Base-by-base conservation (phyloP, 2,888 invertebrate genomes). In the Criorhina ranunculi region DNA sequence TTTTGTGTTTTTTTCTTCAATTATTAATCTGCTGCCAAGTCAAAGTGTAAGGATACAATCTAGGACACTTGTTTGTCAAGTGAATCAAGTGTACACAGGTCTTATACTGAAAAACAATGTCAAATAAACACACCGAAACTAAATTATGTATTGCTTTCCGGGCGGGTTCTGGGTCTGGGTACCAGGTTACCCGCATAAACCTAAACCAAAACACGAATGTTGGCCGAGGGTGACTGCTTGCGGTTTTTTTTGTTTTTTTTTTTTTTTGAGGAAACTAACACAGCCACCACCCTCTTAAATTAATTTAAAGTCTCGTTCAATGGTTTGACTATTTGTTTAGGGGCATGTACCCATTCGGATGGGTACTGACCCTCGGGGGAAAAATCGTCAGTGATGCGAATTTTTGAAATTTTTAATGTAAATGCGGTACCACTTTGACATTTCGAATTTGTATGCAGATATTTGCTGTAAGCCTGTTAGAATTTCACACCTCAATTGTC, bases 41-140 rank as follows among this genome's bases (percentile, higher is more conserved):
- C 44, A 44, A 53, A 35, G 19, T 33, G 42, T 29, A 29, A n/a
- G 29, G 40, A 35, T 55, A 33, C 51, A 81, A 81, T 81, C 33
- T 76, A 57, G 81, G 69, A 49, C 81, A 76, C 62, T 81, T 81
- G 76, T 81, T 81, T 76, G 69, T 40, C 75, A 55, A 80, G 19
- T 55, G 53, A 75, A 55, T 62, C 62, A 75, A 55, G 24, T 31
- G 31, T 57, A 69, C 55, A 35, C 62, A 62, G 62, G 60, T 62
- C 44, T n/a, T n/a, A 35, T 55, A 51, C 44, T n/a, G 37, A 64
- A 49, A 64, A 67, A 80, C 60, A 80, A 64, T 81, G 62, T 75
- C 57, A 64, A 64, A 69, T 81, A 76, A 81, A 64, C 62, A 64
- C 62, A 46, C 42, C 15, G 76, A 64, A 76, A 69, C 67, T 76